These are phyloP conservation scores for Sitophilus oryzae DNA, from an alignment of 1,140 invertebrate genomes.

Conservation along the genomic window DNA sequence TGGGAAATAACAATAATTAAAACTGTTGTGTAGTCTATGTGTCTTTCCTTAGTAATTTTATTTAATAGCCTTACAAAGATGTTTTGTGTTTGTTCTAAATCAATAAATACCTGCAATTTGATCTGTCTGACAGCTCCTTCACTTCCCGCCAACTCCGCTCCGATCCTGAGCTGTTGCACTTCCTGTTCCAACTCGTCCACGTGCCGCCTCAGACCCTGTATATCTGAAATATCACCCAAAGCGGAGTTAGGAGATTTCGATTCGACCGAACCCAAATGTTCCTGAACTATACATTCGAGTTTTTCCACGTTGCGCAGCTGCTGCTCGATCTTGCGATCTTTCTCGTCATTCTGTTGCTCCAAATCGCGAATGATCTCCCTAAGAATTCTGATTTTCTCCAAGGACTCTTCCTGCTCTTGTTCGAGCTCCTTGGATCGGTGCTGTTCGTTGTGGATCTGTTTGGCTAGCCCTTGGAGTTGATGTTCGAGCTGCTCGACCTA, in stretches of 20 bases:
- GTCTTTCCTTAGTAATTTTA: too few species aligned
- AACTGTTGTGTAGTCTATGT: too few species aligned
- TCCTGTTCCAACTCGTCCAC: conserved; percentile 54
- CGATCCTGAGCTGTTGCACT: conserved; percentile 51
- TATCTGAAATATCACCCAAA: conserved; percentile 46
- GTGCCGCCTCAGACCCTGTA: conserved; percentile 47
- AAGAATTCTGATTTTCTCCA: conserved; percentile 65
- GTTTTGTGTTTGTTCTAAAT: neutral
- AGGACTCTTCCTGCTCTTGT: conserved; percentile 59
- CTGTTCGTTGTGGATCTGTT: conserved; percentile 54
- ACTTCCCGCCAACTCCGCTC: conserved; percentile 50
- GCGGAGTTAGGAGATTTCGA: neutral
- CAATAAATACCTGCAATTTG: conserved; percentile 40
- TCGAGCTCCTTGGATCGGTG: conserved; percentile 54
- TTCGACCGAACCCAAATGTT: conserved; percentile 41
- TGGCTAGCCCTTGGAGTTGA: conserved; percentile 62
- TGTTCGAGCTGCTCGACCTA: conserved; percentile 64
- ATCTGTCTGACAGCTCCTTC: conserved; percentile 52
- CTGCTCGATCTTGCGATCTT: conserved; percentile 44
- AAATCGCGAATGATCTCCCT: conserved; percentile 70
- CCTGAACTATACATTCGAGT: conserved; percentile 46
- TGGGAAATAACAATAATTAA: too few species aligned
- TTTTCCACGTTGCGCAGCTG: conserved; percentile 39
- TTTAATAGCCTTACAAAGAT: neutral
- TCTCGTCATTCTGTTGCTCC: conserved; percentile 63